Percentiles rank a stretch among this genome's conserved stretches.
Evolutionary conservation across 1,140 invertebrate genomes (phyloP).

Genomic region (Oppia nitens): DNA sequence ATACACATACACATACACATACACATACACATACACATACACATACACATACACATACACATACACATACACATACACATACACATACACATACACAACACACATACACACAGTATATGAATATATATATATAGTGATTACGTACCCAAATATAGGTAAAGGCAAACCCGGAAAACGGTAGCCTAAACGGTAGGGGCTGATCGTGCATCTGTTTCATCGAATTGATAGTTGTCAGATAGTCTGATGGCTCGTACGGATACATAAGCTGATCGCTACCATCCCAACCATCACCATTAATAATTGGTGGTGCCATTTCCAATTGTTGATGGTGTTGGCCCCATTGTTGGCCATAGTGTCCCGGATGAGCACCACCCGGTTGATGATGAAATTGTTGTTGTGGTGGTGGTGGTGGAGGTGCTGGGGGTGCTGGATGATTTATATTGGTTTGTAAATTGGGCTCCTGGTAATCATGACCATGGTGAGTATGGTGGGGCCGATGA

Average conservation of each 20-base stretch:
- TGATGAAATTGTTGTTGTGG: neutral
- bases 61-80: no score
- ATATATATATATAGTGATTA: neutral
- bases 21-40: no score
- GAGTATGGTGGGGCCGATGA: no score
- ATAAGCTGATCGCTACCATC: slow-evolving; percentile 3
- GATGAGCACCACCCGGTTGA: neutral
- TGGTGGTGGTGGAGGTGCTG: neutral
- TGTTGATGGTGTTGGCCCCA: neutral
- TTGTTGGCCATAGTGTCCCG: neutral
- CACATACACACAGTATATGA: no score
- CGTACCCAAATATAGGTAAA: slow-evolving; percentile 74
- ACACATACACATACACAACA: no score
- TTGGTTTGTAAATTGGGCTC: neutral
- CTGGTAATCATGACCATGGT: no score
- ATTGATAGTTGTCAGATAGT: slow-evolving; percentile 18
- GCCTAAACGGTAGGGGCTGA: slow-evolving; percentile 42
- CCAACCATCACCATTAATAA: no score
- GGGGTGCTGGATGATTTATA: neutral
- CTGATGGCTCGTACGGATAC: slow-evolving; percentile 18
- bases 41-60: no score
- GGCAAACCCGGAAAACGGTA: slow-evolving; percentile 80
- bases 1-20: no score
- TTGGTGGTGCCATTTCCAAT: no score
- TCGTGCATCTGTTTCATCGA: slow-evolving; percentile 24